Evolutionary conservation across 2,113 vertebrate genomes (phyloP), one percentile per base, ranked within the genome.

Genomic region (Holacanthus passer): DNA sequence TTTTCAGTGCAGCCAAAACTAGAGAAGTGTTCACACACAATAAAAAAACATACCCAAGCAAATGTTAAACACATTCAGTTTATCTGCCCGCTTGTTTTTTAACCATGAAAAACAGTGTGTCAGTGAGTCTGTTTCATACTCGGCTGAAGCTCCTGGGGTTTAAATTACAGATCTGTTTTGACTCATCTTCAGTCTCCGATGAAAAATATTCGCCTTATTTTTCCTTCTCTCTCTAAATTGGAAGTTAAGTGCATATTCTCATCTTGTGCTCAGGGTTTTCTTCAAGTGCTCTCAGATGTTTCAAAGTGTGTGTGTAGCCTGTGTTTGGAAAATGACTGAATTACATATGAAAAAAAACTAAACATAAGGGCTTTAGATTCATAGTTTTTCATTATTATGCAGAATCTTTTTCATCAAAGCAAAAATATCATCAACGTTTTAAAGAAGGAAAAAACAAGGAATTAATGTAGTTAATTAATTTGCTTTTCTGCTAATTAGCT

Each of bases 101-200:
- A 53, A 79, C 14, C 24, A 32, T 17, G 11, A 55, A 60, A 62
- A 35, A 29, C 6, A 63, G 20, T 3, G 53, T 45, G 65, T 70
- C 39, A 43, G 31, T 70, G 37, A 12, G 11, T 58, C 39, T 27
- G 29, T 29, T 71, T 70, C 20, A 77, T 27, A 20, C 45, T 37
- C 63, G 63, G 50, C 73, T 45, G 52, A 50, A 55, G 35, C 4
- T 43, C 39, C 45, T 24, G 19, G 60, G 50, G 81, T 53, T 86
- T 82, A 39, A 67, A 74, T 87, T 32, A 77, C 64, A 16, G 70
- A 50, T 79, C 77, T 77, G 78, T 39, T 67, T 37, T 63, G 79
- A 85, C 50, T 85, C 88, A 72, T 75, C 81, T 84, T 58, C 52
- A 63, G 39, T 24, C 65, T 52, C 62, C 24, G 2, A 48, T 69